These are phyloP conservation scores for Tamandua tetradactyla DNA, from an alignment of 2,797 vertebrate genomes.

Conservation along the genomic window DNA sequence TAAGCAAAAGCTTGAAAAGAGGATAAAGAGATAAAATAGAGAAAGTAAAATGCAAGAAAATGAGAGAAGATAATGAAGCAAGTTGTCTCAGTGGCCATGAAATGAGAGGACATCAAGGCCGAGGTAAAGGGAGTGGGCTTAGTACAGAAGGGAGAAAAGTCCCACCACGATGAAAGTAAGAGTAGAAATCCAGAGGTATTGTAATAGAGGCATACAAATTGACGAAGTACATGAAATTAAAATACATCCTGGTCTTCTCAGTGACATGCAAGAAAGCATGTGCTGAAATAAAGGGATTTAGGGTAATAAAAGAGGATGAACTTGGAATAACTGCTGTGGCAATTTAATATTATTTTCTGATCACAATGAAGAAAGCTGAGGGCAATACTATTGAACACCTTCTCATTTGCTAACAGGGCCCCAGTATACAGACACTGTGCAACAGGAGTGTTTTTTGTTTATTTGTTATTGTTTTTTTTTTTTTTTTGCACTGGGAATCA, in stretches of 20 bases:
- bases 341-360: background rate
- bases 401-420: background rate
- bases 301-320: background rate
- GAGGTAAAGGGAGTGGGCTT: background rate
- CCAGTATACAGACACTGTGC: background rate
- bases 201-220: background rate
- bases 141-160: background rate
- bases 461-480: too few species aligned
- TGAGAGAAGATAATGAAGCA: background rate
- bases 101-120: background rate
- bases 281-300: background rate
- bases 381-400: background rate
- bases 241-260: background rate
- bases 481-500: too few species aligned
- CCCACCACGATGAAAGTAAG: fast-evolving
- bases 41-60: background rate
- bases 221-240: background rate
- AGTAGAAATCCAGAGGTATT: background rate
- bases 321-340: background rate
- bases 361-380: background rate
- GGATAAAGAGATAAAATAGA: background rate
- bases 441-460: background rate
- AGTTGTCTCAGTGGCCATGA: background rate
- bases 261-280: background rate
- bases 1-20: background rate